phyloP scores from a whole-genome alignment of 2,797 vertebrate species.

The Sebastes goodei region DNA sequence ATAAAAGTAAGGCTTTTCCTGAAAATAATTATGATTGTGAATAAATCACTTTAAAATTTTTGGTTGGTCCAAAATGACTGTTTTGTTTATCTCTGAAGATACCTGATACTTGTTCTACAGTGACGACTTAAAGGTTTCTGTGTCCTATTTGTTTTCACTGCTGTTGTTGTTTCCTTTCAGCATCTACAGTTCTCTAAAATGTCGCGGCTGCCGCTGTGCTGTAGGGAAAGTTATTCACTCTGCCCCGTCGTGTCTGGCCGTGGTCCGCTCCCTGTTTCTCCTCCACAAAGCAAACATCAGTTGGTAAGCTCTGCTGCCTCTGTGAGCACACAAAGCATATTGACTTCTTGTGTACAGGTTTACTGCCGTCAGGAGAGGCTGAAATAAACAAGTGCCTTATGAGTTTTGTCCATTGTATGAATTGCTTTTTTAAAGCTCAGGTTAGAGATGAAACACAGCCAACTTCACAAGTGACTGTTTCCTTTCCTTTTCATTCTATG shows the following conservation, averaged over 20 bases:
- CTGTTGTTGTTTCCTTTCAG: constrained; percentile 66
- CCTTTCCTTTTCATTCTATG: neutral
- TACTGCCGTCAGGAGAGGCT: neutral
- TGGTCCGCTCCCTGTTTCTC: constrained; percentile 85
- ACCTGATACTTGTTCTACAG: neutral
- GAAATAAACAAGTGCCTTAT: neutral
- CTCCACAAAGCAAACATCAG: constrained; percentile 85
- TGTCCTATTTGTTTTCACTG: neutral
- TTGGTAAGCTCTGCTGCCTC: constrained; percentile 81
- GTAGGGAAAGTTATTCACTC: constrained; percentile 86
- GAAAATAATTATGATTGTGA: no score
- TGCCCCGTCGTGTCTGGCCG: constrained; percentile 70
- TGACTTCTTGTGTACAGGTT: constrained; percentile 12
- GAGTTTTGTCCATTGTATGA: neutral
- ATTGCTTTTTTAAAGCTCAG: neutral
- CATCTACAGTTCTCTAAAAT: constrained; percentile 83
- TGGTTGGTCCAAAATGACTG: no score
- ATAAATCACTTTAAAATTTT: no score
- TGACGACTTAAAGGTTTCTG: neutral
- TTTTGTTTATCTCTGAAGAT: no score
- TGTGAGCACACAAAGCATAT: constrained; percentile 13
- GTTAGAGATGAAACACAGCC: neutral
- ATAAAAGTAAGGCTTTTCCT: no score
- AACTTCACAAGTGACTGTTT: neutral
- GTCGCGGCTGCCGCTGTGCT: constrained; percentile 73